phyloP scores from a whole-genome alignment of 2,113 vertebrate genomes.

The Lonchura striata region DNA sequence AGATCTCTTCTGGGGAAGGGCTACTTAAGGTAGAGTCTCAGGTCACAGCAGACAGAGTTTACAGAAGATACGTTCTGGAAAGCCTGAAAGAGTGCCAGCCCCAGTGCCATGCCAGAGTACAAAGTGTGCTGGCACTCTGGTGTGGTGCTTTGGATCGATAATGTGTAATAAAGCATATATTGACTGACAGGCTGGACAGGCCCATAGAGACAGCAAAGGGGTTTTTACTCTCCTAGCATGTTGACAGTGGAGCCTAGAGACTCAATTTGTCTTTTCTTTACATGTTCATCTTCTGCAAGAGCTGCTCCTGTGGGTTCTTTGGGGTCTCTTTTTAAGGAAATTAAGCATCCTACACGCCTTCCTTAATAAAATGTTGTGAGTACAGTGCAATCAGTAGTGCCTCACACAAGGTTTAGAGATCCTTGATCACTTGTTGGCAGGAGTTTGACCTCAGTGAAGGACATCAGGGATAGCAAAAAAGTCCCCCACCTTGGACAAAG shows the following conservation, averaged over 20 bases:
- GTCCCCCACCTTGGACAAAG: fast-evolving
- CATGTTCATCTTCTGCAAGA: not conserved
- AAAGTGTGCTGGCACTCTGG: not conserved
- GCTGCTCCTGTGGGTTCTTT: not conserved
- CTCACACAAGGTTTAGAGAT: not conserved
- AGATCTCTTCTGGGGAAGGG: not conserved
- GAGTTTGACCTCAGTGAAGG: not conserved
- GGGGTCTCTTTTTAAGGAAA: not conserved
- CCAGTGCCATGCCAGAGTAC: not conserved
- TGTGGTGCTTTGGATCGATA: not conserved
- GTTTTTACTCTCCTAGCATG: not conserved
- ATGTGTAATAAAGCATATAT: not conserved
- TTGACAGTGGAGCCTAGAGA: not conserved
- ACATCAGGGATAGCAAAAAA: not conserved
- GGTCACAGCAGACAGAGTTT: not conserved
- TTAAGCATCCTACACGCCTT: not conserved
- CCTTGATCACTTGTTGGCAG: not conserved
- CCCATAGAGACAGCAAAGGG: not conserved
- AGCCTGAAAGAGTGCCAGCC: not conserved
- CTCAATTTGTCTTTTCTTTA: not conserved
- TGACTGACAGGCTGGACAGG: not conserved
- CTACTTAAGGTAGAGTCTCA: not conserved
- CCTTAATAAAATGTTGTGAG: not conserved
- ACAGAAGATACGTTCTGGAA: not conserved
- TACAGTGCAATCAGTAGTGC: not conserved